Percentiles rank a stretch among this genome's conserved stretches.
Conservation (phyloP, 2,888 invertebrate species). For the Vesta saturnalis region DNA sequence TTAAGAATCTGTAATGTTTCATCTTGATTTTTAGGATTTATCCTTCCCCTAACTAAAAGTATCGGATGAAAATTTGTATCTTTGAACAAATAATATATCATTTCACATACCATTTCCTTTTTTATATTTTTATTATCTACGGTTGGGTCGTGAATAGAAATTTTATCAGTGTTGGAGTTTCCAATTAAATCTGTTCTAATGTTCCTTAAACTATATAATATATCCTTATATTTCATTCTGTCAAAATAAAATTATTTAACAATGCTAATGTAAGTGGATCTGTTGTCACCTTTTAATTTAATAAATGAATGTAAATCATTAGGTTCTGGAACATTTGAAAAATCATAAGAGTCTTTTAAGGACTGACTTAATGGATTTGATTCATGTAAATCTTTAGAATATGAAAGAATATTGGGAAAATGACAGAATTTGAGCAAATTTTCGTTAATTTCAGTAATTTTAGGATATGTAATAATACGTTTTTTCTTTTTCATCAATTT, state of each 20-base stretch:
- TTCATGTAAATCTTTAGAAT: constrained; percentile 13
- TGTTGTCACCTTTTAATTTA: neutral
- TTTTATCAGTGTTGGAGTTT: neutral
- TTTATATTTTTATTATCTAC: constrained; percentile 15
- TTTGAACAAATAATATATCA: constrained; percentile 16
- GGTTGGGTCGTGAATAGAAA: neutral
- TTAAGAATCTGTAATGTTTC: constrained; percentile 26
- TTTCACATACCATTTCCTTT: constrained; percentile 13
- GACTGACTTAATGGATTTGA: constrained; percentile 1
- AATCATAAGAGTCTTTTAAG: constrained; percentile 3
- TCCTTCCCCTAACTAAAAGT: neutral
- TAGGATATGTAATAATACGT: neutral
- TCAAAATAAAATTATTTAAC: constrained; percentile 12
- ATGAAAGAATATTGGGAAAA: constrained; percentile 8
- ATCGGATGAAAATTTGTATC: constrained; percentile 6
- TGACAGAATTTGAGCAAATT: neutral
- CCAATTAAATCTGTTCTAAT: constrained; percentile 10
- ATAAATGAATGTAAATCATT: neutral
- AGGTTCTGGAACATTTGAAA: neutral
- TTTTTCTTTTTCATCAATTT: neutral
- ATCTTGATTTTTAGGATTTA: constrained; percentile 5
- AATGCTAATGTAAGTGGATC: constrained; percentile 2
- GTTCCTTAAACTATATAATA: constrained; percentile 9
- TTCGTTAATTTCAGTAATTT: neutral
- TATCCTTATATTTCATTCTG: constrained; percentile 12